phyloP scores from a whole-genome alignment of 2,113 vertebrate species.

The Stercorarius parasiticus region DNA sequence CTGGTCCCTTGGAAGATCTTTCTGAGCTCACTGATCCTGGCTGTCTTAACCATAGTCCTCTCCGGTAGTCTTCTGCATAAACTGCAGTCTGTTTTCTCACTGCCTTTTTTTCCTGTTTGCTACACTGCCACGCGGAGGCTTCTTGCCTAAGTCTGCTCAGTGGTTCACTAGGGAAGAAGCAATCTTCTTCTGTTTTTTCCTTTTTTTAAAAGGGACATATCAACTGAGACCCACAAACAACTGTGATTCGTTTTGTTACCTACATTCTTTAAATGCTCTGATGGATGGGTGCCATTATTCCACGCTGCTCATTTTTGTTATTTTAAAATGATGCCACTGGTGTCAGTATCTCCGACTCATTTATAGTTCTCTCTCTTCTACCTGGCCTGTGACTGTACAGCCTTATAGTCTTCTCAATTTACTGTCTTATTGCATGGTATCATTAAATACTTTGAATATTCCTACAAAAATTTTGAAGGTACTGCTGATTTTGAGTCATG shows the following conservation, averaged over 20 bases:
- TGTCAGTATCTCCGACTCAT: neutral
- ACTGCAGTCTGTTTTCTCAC: neutral
- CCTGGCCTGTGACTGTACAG: neutral
- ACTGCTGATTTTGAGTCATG: neutral
- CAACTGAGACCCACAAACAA: neutral
- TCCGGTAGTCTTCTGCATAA: neutral
- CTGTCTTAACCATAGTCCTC: neutral
- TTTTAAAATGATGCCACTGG: neutral
- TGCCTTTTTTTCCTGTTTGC: neutral
- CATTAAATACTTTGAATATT: neutral
- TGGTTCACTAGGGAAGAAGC: neutral
- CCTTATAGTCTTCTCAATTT: neutral
- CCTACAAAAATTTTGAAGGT: neutral
- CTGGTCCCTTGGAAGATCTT: neutral
- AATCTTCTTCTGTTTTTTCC: neutral
- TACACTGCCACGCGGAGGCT: rapidly evolving
- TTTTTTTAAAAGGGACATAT: neutral
- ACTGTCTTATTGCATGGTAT: neutral
- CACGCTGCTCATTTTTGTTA: neutral
- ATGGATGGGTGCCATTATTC: neutral
- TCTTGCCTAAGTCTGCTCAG: neutral
- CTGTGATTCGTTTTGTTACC: neutral
- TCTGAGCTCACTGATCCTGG: neutral
- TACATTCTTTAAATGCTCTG: neutral
- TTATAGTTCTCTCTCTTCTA: neutral